phyloP scores from a whole-genome alignment of 2,113 vertebrate species.

The Engystomops pustulosus region DNA sequence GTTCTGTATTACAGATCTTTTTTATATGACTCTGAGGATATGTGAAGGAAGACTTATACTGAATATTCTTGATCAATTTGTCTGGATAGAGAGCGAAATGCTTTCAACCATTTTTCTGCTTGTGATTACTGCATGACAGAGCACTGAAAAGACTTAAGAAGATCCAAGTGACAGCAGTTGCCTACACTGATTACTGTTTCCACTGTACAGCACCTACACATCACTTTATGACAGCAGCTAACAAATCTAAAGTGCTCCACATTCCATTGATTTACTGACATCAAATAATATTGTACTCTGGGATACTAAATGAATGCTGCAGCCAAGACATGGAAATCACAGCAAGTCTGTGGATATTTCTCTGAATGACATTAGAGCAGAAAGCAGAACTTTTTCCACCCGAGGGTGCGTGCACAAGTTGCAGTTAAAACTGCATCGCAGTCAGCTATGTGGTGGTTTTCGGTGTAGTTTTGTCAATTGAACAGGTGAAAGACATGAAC shows the following conservation, averaged over 20 bases:
- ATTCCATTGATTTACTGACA: conserved; percentile 25
- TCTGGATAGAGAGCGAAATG: background rate
- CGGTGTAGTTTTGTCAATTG: no score
- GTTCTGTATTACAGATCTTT: no score
- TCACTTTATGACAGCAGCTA: conserved; percentile 29
- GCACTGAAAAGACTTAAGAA: background rate
- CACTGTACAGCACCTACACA: conserved; percentile 4
- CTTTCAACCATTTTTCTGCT: background rate
- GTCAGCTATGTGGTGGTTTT: no score
- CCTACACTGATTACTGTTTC: conserved; percentile 24
- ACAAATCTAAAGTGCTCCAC: background rate
- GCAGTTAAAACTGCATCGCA: no score
- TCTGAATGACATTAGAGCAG: background rate
- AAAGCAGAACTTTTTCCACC: background rate
- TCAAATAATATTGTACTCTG: conserved; percentile 8
- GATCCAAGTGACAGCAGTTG: conserved; percentile 33
- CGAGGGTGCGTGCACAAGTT: no score
- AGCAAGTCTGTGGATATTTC: background rate
- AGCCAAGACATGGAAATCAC: background rate
- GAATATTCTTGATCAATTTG: background rate
- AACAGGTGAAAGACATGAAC: no score
- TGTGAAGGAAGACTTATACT: background rate
- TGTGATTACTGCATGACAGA: background rate
- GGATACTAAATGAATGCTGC: background rate
- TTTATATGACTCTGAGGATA: no score